These are phyloP conservation scores for Corticium candelabrum DNA, from an alignment of 37 sponge, comb jelly and placozoan genomes.

Conservation along the genomic window DNA sequence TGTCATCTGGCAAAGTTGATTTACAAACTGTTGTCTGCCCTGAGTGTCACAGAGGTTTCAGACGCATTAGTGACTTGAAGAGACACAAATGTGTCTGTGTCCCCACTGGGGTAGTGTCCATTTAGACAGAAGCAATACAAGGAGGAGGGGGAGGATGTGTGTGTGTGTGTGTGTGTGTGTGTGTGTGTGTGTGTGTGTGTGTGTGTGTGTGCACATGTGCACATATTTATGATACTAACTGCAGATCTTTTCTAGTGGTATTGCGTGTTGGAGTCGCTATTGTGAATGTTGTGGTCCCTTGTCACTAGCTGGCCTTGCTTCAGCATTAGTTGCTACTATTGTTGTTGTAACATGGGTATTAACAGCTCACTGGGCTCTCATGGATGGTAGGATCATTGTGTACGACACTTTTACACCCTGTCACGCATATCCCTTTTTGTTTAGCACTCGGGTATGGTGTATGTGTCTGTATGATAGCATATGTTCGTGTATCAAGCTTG, in stretches of 20 bases:
- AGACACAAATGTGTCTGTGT: no score
- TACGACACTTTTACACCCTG: background rate
- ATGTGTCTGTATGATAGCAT: slow-evolving; percentile 50
- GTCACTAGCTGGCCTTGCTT: background rate
- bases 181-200: background rate
- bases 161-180: background rate
- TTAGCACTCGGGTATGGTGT: slow-evolving; percentile 44
- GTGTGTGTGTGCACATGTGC: no score
- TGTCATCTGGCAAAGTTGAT: no score
- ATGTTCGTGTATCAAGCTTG: slow-evolving; percentile 45
- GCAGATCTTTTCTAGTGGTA: background rate
- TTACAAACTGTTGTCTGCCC: no score
- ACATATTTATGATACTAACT: no score
- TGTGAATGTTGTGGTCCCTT: background rate
- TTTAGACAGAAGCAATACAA: no score
- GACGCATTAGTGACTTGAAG: no score
- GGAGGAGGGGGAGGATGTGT: no score
- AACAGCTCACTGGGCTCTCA: slow-evolving; percentile 55
- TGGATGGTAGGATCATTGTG: slow-evolving; percentile 50
- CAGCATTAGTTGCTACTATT: background rate
- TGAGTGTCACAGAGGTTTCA: no score
- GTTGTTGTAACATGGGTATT: slow-evolving; percentile 31
- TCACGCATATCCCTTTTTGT: background rate
- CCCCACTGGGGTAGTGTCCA: no score
- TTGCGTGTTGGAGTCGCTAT: background rate